Conservation (phyloP, 2,113 vertebrate genomes). For the Bettongia penicillata region DNA sequence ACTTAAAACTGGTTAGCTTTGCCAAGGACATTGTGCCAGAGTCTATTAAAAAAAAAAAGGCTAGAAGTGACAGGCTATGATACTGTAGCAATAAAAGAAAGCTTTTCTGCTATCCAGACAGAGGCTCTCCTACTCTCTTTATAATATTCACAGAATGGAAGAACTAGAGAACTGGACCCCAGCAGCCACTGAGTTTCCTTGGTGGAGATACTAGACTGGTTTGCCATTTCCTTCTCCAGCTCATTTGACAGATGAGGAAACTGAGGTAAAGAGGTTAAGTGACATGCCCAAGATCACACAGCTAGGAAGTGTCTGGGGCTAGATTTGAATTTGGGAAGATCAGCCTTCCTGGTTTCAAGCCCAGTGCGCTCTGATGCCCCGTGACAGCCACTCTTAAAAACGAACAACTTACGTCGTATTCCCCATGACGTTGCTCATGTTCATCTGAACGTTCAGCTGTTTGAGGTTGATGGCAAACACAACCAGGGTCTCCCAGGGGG, state of each 20-base stretch:
- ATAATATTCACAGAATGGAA: neutral
- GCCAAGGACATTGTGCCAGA: neutral
- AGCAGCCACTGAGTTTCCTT: neutral
- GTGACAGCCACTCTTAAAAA: too few species aligned
- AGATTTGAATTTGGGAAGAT: too few species aligned
- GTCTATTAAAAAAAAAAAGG: slow-evolving; percentile 4
- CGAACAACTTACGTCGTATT: slow-evolving; percentile 94
- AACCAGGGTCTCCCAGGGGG: slow-evolving; percentile 97
- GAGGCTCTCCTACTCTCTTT: slow-evolving; percentile 23
- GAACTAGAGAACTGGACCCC: neutral
- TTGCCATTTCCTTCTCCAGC: neutral
- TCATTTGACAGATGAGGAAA: neutral
- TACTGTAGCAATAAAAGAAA: slow-evolving; percentile 3
- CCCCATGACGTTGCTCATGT: slow-evolving; percentile 99
- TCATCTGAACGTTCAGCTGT: slow-evolving; percentile 98
- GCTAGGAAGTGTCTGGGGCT: too few species aligned
- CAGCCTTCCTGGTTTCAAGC: neutral
- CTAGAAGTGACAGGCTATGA: neutral
- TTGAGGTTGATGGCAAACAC: slow-evolving; percentile 99
- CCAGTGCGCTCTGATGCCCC: too few species aligned
- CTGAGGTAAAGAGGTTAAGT: neutral
- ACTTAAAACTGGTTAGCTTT: slow-evolving; percentile 8
- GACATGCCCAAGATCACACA: neutral
- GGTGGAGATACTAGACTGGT: neutral
- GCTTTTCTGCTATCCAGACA: slow-evolving; percentile 11